Evolutionary conservation across 1,140 invertebrate genomes (phyloP), one percentile per base, ranked within the genome.

Genomic region (Yoshiicerus persimilis): DNA sequence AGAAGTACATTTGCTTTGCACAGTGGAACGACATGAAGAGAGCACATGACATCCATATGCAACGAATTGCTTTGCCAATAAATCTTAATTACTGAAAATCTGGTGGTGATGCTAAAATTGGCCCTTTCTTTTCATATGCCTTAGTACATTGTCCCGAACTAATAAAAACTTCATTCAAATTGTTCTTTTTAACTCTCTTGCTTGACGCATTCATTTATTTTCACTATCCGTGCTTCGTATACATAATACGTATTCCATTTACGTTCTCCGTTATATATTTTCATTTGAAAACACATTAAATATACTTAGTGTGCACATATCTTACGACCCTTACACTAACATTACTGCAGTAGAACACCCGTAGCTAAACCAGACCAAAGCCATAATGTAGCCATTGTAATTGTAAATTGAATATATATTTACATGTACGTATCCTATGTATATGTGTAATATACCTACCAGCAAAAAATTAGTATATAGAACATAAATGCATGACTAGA

Each of bases 1-100:
- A 47, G 13, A 56, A 56, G 47, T 56, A 56, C 47, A 56, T 56
- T 56, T 56, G 47, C 47, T 56, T 56, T 47, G 16, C 64, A n/a
- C 23, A 70, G 23, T 27, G 64, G 27, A 70, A 11, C 6, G 75
- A 80, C 75, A 80, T 80, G 75, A 38, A 38, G 1, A 80, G 75
- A 80, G 32, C 75, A 36, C 75, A 80, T 80, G 75, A 80, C 75
- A 80, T 80, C 75, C 75, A 80, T 80, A 80, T 80, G 75, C 32
- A 38, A 36, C 36, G 75, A 30, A 56, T 34, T 38, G 8, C 75
- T 80, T 32, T 80, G 75, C 75, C 75, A 80, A 80, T 80, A 80
- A 80, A 80, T 80, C 75, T 80, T 80, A 80, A 80, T 80, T 80
- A 80, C 75, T 80, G 75, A 80, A 77, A 80, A 80, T 80, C 75